These are phyloP conservation scores for Hydra vulgaris DNA, from an alignment of 30 jellyfish, hydroid and myxozoan genomes.

Conservation along the genomic window DNA sequence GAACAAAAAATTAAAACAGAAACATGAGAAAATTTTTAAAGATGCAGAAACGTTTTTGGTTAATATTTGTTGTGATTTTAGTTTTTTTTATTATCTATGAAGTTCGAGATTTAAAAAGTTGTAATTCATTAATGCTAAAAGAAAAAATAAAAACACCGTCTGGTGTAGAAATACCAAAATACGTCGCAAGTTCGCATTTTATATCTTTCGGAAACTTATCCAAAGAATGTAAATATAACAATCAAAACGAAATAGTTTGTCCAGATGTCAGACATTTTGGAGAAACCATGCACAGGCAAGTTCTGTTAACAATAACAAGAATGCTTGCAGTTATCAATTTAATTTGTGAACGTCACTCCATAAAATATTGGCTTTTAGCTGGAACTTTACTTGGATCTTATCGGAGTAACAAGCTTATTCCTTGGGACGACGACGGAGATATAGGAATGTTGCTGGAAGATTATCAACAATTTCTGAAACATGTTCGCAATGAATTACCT, in stretches of 20 bases:
- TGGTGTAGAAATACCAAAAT: neutral
- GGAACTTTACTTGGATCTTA: slow-evolving; percentile 83
- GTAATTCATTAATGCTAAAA: neutral
- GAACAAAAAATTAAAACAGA: no score
- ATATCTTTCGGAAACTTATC: neutral
- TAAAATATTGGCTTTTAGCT: slow-evolving; percentile 14
- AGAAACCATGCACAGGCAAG: slow-evolving; percentile 69
- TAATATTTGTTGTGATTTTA: no score
- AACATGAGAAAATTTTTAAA: no score
- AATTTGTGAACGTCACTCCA: slow-evolving; percentile 29
- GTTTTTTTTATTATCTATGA: no score
- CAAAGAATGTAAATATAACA: neutral
- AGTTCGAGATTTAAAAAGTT: neutral
- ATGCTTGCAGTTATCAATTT: slow-evolving; percentile 44
- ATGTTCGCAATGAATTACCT: slow-evolving; percentile 63
- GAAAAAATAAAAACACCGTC: neutral
- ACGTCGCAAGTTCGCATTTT: neutral
- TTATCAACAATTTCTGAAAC: slow-evolving; percentile 32
- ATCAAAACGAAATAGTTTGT: slow-evolving; percentile 13
- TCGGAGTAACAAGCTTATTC: slow-evolving; percentile 36
- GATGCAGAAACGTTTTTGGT: neutral
- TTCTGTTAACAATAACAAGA: slow-evolving; percentile 47
- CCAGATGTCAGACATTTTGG: slow-evolving; percentile 78
- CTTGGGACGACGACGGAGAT: slow-evolving; percentile 94
- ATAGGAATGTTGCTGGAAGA: slow-evolving; percentile 29